Percentiles rank a stretch among this genome's conserved stretches.
Conservation (phyloP, 2,888 invertebrate genomes). For the Morinoia aosen region DNA sequence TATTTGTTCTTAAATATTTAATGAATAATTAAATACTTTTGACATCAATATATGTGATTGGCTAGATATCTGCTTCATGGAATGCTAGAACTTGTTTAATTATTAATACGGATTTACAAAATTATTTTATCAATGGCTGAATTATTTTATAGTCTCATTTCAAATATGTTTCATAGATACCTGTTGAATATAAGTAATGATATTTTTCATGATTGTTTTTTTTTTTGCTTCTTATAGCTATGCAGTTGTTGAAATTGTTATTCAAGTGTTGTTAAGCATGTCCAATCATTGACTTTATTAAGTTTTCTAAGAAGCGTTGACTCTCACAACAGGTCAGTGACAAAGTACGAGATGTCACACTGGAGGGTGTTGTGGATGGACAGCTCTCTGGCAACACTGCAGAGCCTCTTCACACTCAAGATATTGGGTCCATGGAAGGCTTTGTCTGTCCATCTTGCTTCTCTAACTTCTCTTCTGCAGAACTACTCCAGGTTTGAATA, state of each 20-base stretch:
- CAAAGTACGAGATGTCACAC: conserved; percentile 62
- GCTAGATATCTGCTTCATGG: too few relatives aligned
- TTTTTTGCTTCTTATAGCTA: background rate
- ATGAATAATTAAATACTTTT: too few relatives aligned
- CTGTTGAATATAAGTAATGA: background rate
- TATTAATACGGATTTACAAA: too few relatives aligned
- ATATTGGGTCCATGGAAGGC: conserved; percentile 71
- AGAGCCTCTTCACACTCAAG: background rate
- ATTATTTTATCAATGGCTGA: too few relatives aligned
- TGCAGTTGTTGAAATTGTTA: background rate
- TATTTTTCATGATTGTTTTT: background rate
- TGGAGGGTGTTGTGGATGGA: conserved; percentile 47
- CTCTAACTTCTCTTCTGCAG: conserved; percentile 72
- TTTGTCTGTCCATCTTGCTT: conserved; percentile 74
- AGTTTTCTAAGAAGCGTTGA: background rate
- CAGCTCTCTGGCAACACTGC: conserved; percentile 15
- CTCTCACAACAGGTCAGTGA: conserved; percentile 58
- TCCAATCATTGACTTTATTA: background rate
- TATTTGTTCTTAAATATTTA: too few relatives aligned
- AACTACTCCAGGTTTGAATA: conserved; percentile 71
- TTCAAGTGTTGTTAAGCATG: background rate
- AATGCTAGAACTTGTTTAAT: too few relatives aligned
- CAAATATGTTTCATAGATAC: background rate
- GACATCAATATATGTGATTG: too few relatives aligned
- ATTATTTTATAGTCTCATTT: background rate